Base-by-base conservation (phyloP, 1,140 invertebrate species). In the Caerostris darwini region DNA sequence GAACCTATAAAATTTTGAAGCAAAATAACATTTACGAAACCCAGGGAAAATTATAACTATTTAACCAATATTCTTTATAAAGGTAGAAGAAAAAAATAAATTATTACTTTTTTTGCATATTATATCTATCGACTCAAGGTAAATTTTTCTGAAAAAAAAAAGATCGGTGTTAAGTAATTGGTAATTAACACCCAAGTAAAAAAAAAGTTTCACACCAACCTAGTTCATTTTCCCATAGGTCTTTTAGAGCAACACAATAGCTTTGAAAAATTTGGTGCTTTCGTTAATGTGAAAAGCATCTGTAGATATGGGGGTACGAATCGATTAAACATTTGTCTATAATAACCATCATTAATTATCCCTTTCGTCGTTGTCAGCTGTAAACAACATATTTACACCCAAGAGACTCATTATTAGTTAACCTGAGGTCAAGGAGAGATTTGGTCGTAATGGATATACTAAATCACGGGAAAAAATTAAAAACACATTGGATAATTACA, bases 341-440 rank as follows among this genome's bases (percentile, higher is more conserved):
- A 85, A 85, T 85, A 85, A 85, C 82, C 5, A 85, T 85, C 19
- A 85, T 85, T 85, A 85, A 85, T 85, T 59, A 85, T 59, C 82
- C 82, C 58, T 58, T 57, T 57, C 54, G 54, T 34, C 57, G 82
- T 34, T 85, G 82, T 85, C 82, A 85, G 82, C 82, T 85, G 82
- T 85, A 85, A 85, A 85, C 54, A 85, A 34, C 82, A 58, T 57
- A 58, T 85, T 85, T 85, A 14, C 82, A 85, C 54, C 34, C 54
- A 58, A 50, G 56, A 85, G 58, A n/a, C 82, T 59, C 82, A 19
- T 85, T 85, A 85, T 85, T 85, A 85, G 82, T n/a, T 85, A 85
- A 58, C 82, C 82, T 34, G 8, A 7, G 82, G 17, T 85, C 82
- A 85, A 59, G 82, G 19, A 58, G 17, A 85, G 82, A 58, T 59